A percentile compares a stretch with the other conserved stretches of the same genome.
These are phyloP conservation scores for Mesitornis unicolor DNA, from an alignment of 2,113 vertebrate species.

Conservation along the genomic window DNA sequence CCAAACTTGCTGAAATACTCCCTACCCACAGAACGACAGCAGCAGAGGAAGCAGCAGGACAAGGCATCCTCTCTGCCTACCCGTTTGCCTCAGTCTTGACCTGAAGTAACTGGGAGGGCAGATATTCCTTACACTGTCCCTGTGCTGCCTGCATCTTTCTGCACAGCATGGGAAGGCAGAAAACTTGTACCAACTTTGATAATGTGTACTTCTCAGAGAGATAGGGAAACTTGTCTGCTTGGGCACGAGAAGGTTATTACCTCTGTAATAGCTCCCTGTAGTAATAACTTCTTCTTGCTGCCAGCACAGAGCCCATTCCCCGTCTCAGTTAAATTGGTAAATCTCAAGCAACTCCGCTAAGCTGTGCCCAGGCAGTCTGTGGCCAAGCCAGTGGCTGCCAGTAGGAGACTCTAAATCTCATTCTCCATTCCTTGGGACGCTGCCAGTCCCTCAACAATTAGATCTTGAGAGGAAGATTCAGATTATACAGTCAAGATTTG, in stretches of 20 bases:
- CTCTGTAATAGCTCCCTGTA: not conserved
- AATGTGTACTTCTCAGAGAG: not conserved
- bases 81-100: not conserved
- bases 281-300: not conserved
- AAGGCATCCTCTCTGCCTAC: not conserved
- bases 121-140: not conserved
- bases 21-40: not conserved
- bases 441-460: conserved; percentile 61
- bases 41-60: not conserved
- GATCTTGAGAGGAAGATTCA: conserved; percentile 58
- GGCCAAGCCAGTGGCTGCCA: not conserved
- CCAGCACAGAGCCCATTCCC: not conserved
- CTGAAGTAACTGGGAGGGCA: not conserved
- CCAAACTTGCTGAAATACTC: not conserved
- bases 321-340: not conserved
- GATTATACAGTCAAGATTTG: conserved; percentile 47
- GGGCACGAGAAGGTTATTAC: not conserved
- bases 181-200: not conserved
- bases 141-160: not conserved
- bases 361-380: not conserved
- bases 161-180: not conserved
- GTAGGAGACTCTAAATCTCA: conserved; percentile 38
- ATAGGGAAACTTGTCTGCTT: not conserved
- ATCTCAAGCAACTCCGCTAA: not conserved
- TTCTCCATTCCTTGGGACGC: conserved; percentile 49